These are phyloP conservation scores for Chrosomus eos DNA, from an alignment of 2,797 vertebrate genomes.

Conservation along the genomic window DNA sequence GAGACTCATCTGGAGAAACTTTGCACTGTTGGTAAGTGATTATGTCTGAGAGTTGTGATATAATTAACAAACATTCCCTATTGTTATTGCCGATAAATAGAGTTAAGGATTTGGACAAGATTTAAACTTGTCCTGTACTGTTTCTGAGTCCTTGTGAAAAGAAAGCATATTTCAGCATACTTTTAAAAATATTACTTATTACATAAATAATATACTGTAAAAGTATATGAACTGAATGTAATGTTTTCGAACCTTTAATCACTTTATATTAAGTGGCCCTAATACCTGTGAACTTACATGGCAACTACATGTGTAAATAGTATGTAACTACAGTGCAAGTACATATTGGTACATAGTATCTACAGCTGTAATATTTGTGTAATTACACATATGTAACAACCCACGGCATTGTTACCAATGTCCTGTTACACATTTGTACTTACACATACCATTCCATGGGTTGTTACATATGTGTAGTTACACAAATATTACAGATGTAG, in stretches of 20 bases:
- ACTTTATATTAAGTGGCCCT: no score
- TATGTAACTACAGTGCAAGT: no score
- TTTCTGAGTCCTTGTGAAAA: not conserved
- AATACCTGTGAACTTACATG: no score
- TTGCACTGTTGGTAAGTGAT: conserved; percentile 62
- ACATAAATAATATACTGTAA: not conserved
- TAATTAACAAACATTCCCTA: not conserved
- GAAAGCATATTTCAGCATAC: not conserved
- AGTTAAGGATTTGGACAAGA: not conserved
- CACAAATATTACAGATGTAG: no score
- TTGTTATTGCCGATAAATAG: not conserved
- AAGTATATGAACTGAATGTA: not conserved
- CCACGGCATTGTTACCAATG: no score
- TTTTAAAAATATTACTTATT: not conserved
- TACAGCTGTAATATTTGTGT: no score
- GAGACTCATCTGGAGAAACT: conserved; percentile 63
- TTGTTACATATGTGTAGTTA: no score
- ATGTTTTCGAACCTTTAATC: not conserved
- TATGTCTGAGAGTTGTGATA: not conserved
- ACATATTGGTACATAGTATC: no score
- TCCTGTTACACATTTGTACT: no score
- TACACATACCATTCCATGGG: no score
- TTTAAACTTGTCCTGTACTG: not conserved
- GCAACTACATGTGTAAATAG: no score
- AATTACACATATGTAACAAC: no score